Conservation (phyloP, 2,888 invertebrate species). For the Andrena fulva region DNA sequence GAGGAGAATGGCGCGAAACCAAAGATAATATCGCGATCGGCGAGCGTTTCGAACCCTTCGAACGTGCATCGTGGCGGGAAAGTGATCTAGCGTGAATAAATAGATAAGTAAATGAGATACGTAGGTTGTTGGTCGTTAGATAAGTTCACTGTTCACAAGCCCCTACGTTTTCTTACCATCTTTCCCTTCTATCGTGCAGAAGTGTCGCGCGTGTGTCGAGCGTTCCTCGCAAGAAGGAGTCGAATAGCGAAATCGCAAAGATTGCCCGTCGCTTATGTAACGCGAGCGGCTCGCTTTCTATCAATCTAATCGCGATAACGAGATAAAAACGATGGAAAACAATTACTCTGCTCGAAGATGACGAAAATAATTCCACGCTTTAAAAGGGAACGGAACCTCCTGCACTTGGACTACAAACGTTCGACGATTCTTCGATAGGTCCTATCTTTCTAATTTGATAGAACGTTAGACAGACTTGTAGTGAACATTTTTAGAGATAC, state of each 20-base stretch:
- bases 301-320: slow-evolving; percentile 57
- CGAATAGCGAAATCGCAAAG: background rate
- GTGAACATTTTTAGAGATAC: background rate
- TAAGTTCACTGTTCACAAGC: slow-evolving; percentile 28
- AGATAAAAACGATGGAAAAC: slow-evolving; percentile 42
- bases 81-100: slow-evolving; percentile 42
- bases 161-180: slow-evolving; percentile 31
- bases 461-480: background rate
- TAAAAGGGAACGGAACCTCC: background rate
- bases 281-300: slow-evolving; percentile 36
- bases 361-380: background rate
- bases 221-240: background rate
- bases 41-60: background rate
- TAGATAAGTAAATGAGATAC: slow-evolving; percentile 37
- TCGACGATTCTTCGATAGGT: background rate
- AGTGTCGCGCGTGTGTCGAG: too few relatives aligned
- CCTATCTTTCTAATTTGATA: background rate
- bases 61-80: background rate
- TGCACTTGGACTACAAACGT: background rate
- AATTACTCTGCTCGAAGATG: slow-evolving; percentile 4
- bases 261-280: slow-evolving; percentile 44
- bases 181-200: slow-evolving; percentile 46
- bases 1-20: slow-evolving; percentile 44
- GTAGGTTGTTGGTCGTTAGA: slow-evolving; percentile 31
- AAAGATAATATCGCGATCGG: slow-evolving; percentile 56